These are phyloP conservation scores for Priocnemis perturbator DNA, from an alignment of 2,888 invertebrate genomes.

Conservation along the genomic window DNA sequence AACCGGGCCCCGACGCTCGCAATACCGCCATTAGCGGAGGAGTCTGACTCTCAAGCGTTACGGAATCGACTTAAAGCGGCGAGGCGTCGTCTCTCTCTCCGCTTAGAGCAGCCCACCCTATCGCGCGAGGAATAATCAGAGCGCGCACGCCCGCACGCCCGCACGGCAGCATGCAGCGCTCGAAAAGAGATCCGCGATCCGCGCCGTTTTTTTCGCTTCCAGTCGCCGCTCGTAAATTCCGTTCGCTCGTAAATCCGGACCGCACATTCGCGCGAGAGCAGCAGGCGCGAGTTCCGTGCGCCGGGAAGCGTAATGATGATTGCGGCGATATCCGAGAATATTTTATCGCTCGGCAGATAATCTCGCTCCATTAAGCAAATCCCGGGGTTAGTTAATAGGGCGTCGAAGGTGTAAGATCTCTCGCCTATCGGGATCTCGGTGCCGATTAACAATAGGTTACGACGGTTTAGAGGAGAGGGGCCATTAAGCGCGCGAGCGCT, in stretches of 20 bases:
- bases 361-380: neutral
- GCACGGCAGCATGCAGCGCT: too few relatives aligned
- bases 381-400: conserved; percentile 3
- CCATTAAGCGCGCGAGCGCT: too few relatives aligned
- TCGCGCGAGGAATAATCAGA: too few relatives aligned
- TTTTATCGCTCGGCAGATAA: conserved; percentile 9
- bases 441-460: conserved; percentile 1
- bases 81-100: neutral
- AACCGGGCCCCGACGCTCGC: conserved; percentile 1
- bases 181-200: too few relatives aligned
- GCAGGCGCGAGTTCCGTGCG: too few relatives aligned
- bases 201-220: too few relatives aligned
- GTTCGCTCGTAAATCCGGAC: neutral
- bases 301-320: neutral
- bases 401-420: conserved; percentile 5
- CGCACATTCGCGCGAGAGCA: neutral
- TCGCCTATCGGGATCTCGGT: neutral
- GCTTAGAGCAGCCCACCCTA: neutral
- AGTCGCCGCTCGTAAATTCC: too few relatives aligned
- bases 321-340: conserved; percentile 3
- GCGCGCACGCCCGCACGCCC: too few relatives aligned
- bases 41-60: neutral
- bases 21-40: neutral
- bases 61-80: too few relatives aligned
- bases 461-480: neutral